These are phyloP conservation scores for Engraulis encrasicolus DNA, from an alignment of 2,113 vertebrate genomes.

Conservation along the genomic window DNA sequence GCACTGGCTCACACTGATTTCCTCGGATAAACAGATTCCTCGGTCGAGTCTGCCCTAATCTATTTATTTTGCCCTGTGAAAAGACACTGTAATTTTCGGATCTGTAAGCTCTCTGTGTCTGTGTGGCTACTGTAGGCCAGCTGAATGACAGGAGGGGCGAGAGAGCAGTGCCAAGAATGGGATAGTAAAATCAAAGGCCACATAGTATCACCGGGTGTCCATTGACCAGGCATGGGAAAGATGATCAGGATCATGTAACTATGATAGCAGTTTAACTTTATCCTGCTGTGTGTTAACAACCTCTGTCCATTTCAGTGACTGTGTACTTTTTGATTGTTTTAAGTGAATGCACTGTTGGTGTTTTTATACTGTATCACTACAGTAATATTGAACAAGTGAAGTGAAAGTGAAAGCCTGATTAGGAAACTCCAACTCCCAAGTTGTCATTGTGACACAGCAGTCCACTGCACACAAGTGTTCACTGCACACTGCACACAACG, in stretches of 20 bases:
- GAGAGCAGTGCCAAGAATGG: too few relatives aligned
- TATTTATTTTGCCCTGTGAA: not conserved
- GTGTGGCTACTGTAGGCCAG: not conserved
- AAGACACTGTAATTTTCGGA: not conserved
- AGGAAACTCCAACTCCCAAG: too few relatives aligned
- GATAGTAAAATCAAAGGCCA: conserved; percentile 29
- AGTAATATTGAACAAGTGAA: too few relatives aligned
- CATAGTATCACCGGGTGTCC: not conserved
- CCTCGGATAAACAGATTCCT: not conserved
- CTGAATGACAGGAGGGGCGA: not conserved
- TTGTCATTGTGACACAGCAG: too few relatives aligned
- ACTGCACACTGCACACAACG: too few relatives aligned
- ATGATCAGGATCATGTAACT: not conserved
- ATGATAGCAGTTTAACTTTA: not conserved
- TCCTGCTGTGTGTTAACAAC: too few relatives aligned
- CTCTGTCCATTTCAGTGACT: too few relatives aligned
- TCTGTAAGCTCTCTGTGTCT: not conserved
- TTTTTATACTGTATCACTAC: too few relatives aligned
- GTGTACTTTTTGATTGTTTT: too few relatives aligned
- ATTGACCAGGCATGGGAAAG: not conserved
- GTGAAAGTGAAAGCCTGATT: too few relatives aligned
- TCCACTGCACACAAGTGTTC: too few relatives aligned
- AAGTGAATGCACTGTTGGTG: too few relatives aligned
- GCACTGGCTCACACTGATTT: not conserved
- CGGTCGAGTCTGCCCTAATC: not conserved